Conservation (phyloP, 1,140 invertebrate genomes). For the Argopecten irradians region DNA sequence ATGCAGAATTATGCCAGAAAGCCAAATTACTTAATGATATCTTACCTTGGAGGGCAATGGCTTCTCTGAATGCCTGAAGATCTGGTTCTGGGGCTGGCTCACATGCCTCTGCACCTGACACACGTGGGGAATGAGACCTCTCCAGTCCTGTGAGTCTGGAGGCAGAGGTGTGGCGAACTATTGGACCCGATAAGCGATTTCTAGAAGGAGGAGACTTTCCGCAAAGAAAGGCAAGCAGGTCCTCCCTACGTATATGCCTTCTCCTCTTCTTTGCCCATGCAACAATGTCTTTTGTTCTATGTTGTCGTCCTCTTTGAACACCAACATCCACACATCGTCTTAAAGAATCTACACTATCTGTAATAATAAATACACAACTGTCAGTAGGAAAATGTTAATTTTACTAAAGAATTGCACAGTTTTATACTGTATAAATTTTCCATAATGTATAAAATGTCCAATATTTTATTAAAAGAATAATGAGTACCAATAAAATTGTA, state of each 20-base stretch:
- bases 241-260: slow-evolving; percentile 85
- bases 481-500: no score
- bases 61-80: slow-evolving; percentile 86
- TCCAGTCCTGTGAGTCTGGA: slow-evolving; percentile 56
- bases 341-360: slow-evolving; percentile 86
- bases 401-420: no score
- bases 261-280: slow-evolving; percentile 83
- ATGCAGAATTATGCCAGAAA: no score
- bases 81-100: slow-evolving; percentile 78
- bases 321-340: slow-evolving; percentile 84
- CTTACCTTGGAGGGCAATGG: slow-evolving; percentile 81
- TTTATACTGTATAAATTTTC: no score
- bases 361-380: slow-evolving; percentile 42
- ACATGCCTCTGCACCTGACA: slow-evolving; percentile 55
- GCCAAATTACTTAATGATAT: neutral
- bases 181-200: slow-evolving; percentile 78
- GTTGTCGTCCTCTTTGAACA: slow-evolving; percentile 85
- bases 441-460: no score
- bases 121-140: slow-evolving; percentile 57
- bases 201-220: slow-evolving; percentile 84
- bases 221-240: slow-evolving; percentile 87
- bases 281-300: slow-evolving; percentile 86
- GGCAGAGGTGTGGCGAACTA: slow-evolving; percentile 70
- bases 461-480: no score
- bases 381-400: no score